A percentile compares a stretch with the other conserved stretches of the same genome.
Conservation (phyloP, 2,797 vertebrate species). For the Hephaestus fuliginosus region DNA sequence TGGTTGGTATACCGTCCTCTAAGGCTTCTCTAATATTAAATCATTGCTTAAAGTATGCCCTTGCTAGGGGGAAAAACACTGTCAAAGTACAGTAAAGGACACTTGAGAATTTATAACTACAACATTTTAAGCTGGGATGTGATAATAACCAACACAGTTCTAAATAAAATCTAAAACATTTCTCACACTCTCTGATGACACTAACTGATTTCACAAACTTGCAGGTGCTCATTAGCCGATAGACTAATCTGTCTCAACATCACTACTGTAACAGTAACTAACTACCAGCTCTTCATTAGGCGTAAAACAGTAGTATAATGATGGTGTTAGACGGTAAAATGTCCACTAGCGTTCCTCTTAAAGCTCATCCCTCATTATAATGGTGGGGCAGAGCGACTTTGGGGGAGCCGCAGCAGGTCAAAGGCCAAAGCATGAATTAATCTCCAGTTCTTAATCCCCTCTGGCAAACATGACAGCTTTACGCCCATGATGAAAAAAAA, state of each 20-base stretch:
- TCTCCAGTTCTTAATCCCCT: slow-evolving; percentile 51
- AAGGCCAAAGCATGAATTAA: slow-evolving; percentile 54
- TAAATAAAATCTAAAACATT: background rate
- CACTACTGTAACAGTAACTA: background rate
- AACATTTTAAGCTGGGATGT: too few relatives aligned
- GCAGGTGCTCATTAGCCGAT: background rate
- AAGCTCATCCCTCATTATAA: slow-evolving; percentile 14
- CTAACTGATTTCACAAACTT: background rate
- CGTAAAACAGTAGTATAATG: background rate
- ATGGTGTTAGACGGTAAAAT: slow-evolving; percentile 4
- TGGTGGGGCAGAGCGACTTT: background rate
- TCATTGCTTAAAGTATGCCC: too few relatives aligned
- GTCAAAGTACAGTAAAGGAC: too few relatives aligned
- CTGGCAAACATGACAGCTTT: background rate
- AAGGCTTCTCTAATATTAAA: too few relatives aligned
- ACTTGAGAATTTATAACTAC: too few relatives aligned
- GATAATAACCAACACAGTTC: too few relatives aligned
- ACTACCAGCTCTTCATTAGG: background rate
- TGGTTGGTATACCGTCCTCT: too few relatives aligned
- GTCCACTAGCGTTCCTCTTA: background rate
- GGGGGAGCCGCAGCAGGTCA: slow-evolving; percentile 33
- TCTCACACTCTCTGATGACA: background rate
- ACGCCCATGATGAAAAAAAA: too few relatives aligned
- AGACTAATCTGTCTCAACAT: background rate
- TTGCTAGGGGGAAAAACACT: too few relatives aligned